Percentiles rank a stretch among this genome's conserved stretches.
These are phyloP conservation scores for Schizothorax lantsangensis DNA, from an alignment of 2,797 vertebrate genomes.

Conservation along the genomic window DNA sequence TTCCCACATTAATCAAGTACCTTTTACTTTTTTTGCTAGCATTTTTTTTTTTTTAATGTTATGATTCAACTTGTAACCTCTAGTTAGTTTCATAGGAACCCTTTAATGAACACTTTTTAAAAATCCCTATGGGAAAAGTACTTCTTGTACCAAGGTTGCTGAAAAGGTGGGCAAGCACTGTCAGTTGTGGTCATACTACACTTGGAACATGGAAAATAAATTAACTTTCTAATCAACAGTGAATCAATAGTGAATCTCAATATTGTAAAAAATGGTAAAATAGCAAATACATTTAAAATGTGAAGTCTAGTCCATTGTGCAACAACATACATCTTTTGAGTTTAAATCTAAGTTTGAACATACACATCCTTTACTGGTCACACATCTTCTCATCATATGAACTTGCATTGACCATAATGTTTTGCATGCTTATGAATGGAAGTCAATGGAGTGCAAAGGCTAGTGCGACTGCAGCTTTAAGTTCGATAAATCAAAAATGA, in stretches of 20 bases:
- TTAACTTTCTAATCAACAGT: not conserved
- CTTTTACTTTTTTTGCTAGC: not conserved
- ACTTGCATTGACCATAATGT: not conserved
- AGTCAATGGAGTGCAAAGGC: not conserved
- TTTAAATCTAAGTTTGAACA: not conserved
- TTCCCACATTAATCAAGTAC: not conserved
- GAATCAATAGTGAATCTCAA: not conserved
- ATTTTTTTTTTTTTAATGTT: not conserved
- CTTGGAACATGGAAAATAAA: not conserved
- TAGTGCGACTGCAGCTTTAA: not conserved
- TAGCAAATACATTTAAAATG: not conserved
- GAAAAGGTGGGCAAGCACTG: not conserved
- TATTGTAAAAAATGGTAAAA: not conserved
- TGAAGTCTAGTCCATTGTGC: not conserved
- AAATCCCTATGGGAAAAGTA: not conserved
- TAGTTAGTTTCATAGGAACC: not conserved
- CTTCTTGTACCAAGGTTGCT: not conserved
- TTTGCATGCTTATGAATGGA: not conserved
- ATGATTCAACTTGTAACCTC: not conserved
- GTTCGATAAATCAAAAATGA: conserved; percentile 27
- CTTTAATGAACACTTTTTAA: not conserved
- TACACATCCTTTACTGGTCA: not conserved
- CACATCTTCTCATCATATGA: not conserved
- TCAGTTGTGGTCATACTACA: not conserved
- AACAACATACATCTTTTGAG: not conserved